These are phyloP conservation scores for Hydrotaea diabolus DNA, from an alignment of 2,888 invertebrate genomes.

Conservation along the genomic window DNA sequence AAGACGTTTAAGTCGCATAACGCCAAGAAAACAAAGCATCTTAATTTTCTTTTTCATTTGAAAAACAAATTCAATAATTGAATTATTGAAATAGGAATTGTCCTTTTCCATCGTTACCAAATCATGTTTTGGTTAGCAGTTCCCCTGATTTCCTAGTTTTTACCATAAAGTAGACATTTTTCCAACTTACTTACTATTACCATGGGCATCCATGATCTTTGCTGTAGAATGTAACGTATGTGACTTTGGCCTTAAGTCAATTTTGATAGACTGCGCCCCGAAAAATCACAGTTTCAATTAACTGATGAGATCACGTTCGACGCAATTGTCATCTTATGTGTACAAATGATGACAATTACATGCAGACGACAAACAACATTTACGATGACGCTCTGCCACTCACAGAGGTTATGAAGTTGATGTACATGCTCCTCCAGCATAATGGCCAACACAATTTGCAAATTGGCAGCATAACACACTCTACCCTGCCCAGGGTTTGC, in stretches of 20 bases:
- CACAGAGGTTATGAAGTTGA: not conserved
- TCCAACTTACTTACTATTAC: not conserved
- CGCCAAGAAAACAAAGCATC: no score
- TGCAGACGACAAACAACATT: conserved; percentile 6
- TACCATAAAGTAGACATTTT: not conserved
- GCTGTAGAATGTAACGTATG: no score
- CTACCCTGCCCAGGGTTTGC: not conserved
- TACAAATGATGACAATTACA: conserved; percentile 46
- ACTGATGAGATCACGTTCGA: conserved; percentile 62
- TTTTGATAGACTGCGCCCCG: conserved; percentile 17
- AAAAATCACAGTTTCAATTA: conserved; percentile 54
- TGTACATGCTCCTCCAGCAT: conserved; percentile 1
- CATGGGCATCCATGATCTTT: not conserved
- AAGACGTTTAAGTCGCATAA: no score
- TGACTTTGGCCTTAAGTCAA: conserved; percentile 9
- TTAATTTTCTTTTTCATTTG: no score
- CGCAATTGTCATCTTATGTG: conserved; percentile 56
- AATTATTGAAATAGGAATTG: no score
- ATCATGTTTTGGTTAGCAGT: no score
- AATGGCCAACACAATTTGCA: conserved; percentile 59
- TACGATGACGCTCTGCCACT: conserved; percentile 14
- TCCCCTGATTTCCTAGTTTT: not conserved
- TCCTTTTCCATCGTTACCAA: not conserved
- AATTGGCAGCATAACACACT: conserved; percentile 47
- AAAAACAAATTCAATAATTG: no score